A percentile compares a stretch with the other conserved stretches of the same genome.
Conservation (phyloP, 2,113 vertebrate genomes). For the Gobiocypris rarus region DNA sequence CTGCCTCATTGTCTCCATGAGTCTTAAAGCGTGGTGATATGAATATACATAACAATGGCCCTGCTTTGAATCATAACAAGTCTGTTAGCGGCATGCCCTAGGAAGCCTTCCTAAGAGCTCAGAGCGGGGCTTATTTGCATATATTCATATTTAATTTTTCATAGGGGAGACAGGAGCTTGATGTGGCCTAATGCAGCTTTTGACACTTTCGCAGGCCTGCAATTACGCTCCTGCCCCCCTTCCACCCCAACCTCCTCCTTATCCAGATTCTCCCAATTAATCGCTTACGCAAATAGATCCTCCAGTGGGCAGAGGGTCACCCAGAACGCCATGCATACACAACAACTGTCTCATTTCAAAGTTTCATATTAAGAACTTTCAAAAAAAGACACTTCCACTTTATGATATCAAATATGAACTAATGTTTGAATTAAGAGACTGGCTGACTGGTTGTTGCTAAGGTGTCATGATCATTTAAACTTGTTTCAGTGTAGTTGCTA, state of each 20-base stretch:
- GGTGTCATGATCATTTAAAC: not conserved
- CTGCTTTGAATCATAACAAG: slow-evolving; percentile 73
- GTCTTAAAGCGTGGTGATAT: slow-evolving; percentile 49
- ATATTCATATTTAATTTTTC: slow-evolving; percentile 75
- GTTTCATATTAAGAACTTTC: slow-evolving; percentile 37
- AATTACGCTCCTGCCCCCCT: slow-evolving; percentile 70
- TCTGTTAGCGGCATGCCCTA: slow-evolving; percentile 66
- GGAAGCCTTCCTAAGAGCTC: slow-evolving; percentile 64
- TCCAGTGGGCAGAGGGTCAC: slow-evolving; percentile 67
- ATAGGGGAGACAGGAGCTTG: slow-evolving; percentile 71
- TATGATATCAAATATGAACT: not conserved
- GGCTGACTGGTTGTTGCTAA: not conserved
- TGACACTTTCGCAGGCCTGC: slow-evolving; percentile 71
- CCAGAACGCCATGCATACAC: slow-evolving; percentile 57
- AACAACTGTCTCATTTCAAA: slow-evolving; percentile 46
- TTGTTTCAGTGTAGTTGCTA: too few relatives aligned
- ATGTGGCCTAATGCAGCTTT: slow-evolving; percentile 75
- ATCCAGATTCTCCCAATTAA: slow-evolving; percentile 75
- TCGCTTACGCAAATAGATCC: slow-evolving; percentile 75
- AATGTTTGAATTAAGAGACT: not conserved
- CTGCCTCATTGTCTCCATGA: slow-evolving; percentile 55
- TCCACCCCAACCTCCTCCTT: slow-evolving; percentile 65
- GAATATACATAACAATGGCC: slow-evolving; percentile 65
- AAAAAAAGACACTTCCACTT: not conserved
- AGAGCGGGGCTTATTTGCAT: slow-evolving; percentile 72